Evolutionary conservation across 2,797 vertebrate genomes (phyloP).

Genomic region (Spinibarbus caldwelli): DNA sequence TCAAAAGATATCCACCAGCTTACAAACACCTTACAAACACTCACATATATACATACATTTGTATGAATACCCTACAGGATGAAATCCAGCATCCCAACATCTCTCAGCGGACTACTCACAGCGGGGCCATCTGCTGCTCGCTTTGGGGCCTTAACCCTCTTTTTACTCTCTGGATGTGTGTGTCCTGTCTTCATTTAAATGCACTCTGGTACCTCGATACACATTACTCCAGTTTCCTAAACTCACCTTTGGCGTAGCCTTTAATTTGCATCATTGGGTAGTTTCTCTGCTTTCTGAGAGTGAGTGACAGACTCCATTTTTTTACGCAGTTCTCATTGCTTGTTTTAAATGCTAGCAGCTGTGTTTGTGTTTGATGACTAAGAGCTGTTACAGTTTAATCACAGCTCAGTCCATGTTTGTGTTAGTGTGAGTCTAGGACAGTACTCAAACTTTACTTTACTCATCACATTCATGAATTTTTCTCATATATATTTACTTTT

Average conservation of each 20-base stretch:
- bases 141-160: constrained; percentile 46
- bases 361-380: constrained; percentile 7
- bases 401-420: neutral
- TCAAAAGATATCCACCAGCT: constrained; percentile 11
- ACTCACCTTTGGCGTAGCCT: neutral
- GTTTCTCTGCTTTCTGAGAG: neutral
- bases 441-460: neutral
- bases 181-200: constrained; percentile 24
- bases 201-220: neutral
- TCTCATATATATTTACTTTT: neutral
- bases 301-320: neutral
- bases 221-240: neutral
- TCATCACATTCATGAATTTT: neutral
- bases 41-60: constrained; percentile 2
- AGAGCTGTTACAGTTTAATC: neutral
- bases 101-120: constrained; percentile 40
- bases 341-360: constrained; percentile 7
- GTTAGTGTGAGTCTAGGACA: neutral
- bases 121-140: constrained; percentile 57
- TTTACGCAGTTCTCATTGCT: neutral
- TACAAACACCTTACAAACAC: neutral
- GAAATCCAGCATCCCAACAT: constrained; percentile 10
- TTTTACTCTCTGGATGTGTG: neutral
- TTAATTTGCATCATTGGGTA: neutral
- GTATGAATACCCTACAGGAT: constrained; percentile 36